phyloP scores from a whole-genome alignment of 2,113 vertebrate genomes.

The Oreochromis spilurus region DNA sequence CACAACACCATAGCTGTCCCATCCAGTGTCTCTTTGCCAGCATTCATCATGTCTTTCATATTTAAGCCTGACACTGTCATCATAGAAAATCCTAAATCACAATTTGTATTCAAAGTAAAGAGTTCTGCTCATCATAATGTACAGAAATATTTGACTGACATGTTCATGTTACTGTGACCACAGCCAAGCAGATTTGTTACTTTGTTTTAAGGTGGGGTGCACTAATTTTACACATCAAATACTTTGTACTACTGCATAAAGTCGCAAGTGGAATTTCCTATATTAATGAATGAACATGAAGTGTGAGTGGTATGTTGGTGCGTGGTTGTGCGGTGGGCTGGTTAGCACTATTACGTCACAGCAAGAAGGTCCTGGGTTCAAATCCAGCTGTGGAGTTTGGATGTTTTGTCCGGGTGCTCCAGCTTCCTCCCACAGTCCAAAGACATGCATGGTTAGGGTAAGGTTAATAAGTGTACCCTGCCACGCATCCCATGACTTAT shows the following conservation, averaged over 20 bases:
- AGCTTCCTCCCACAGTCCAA: neutral
- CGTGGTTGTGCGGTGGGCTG: neutral
- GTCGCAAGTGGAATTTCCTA: neutral
- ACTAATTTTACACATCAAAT: neutral
- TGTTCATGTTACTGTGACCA: neutral
- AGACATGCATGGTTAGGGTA: neutral
- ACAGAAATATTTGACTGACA: fast-evolving
- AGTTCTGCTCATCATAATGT: neutral
- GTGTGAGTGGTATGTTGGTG: fast-evolving
- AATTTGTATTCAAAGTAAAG: neutral
- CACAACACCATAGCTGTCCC: fast-evolving
- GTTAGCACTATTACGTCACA: neutral
- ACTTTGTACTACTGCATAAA: neutral
- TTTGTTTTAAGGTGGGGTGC: neutral
- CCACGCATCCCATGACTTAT: neutral
- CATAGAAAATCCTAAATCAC: neutral
- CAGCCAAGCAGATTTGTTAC: neutral
- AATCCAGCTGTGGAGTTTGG: neutral
- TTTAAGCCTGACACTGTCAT: fast-evolving
- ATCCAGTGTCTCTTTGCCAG: neutral
- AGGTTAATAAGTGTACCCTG: neutral
- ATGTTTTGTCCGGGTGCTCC: neutral
- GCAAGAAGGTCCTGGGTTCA: neutral
- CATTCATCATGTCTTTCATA: neutral
- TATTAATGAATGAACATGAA: neutral